phyloP scores from a whole-genome alignment of 1,140 invertebrate species.

The Drosophila sp. region DNA sequence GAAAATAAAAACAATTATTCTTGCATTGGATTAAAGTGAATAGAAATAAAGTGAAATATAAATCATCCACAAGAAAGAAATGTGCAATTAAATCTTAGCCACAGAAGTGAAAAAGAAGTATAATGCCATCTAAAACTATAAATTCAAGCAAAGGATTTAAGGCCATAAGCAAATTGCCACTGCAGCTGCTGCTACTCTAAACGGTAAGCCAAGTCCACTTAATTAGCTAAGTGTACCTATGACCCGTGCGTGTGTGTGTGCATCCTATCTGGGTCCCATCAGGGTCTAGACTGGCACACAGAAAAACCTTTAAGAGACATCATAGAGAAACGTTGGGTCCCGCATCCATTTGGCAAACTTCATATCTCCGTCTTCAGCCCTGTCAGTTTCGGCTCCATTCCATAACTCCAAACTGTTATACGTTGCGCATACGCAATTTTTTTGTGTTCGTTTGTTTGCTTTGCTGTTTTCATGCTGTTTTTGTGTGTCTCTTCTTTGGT shows the following conservation, averaged over 20 bases:
- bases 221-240: slow-evolving; percentile 63
- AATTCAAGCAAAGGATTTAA: slow-evolving; percentile 53
- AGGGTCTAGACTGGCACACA: not conserved
- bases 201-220: slow-evolving; percentile 56
- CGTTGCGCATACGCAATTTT: slow-evolving; percentile 71
- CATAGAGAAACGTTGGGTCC: not conserved
- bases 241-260: not conserved
- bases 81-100: not conserved
- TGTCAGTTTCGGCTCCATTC: slow-evolving; percentile 15
- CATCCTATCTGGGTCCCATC: not conserved
- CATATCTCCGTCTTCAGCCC: not conserved
- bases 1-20: slow-evolving; percentile 32
- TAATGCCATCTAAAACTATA: slow-evolving; percentile 49
- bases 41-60: slow-evolving; percentile 28
- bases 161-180: slow-evolving; percentile 20
- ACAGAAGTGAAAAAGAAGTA: slow-evolving; percentile 17
- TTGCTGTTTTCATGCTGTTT: slow-evolving; percentile 25
- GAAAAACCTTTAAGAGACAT: not conserved
- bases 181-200: slow-evolving; percentile 44
- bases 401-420: slow-evolving; percentile 47
- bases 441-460: slow-evolving; percentile 26
- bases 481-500: not conserved
- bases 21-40: not conserved
- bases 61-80: slow-evolving; percentile 19
- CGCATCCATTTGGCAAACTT: slow-evolving; percentile 2